phyloP scores from a whole-genome alignment of 2,113 vertebrate genomes.

The Holacanthus passer region DNA sequence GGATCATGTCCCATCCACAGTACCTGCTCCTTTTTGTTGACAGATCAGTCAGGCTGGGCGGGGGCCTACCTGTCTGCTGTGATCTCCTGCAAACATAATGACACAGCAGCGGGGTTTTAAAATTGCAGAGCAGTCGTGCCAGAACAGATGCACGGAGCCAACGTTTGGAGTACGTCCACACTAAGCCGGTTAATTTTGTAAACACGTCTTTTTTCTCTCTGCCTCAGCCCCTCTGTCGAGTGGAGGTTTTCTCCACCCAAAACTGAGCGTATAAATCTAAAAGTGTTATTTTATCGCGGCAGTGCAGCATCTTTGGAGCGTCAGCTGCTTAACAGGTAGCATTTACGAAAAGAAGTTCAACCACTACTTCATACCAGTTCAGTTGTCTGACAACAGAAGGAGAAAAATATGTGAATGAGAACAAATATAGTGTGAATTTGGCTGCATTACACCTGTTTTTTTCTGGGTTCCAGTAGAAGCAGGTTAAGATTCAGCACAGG shows the following conservation, averaged over 20 bases:
- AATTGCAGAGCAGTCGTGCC: slow-evolving; percentile 29
- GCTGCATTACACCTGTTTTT: no score
- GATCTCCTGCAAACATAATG: slow-evolving; percentile 35
- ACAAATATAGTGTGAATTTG: no score
- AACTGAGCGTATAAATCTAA: not conserved
- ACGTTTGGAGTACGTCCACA: not conserved
- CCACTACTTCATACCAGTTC: no score
- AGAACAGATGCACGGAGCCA: not conserved
- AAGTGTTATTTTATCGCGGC: not conserved
- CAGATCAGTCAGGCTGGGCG: not conserved
- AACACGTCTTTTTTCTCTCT: not conserved
- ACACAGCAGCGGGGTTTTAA: slow-evolving; percentile 22
- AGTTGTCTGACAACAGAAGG: no score
- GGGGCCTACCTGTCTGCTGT: slow-evolving; percentile 26
- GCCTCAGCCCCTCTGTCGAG: not conserved
- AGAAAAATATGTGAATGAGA: no score
- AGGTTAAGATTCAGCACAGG: no score
- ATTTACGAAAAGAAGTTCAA: no score
- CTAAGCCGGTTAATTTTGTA: not conserved
- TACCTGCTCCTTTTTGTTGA: not conserved
- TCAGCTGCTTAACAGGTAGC: no score
- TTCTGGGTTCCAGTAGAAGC: no score
- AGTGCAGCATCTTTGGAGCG: no score
- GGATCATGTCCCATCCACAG: not conserved
- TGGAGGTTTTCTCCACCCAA: not conserved